Percentiles rank a stretch among this genome's conserved stretches.
phyloP scores from a whole-genome alignment of 37 sponge, comb jelly and placozoan species.

The Tethya wilhelma region DNA sequence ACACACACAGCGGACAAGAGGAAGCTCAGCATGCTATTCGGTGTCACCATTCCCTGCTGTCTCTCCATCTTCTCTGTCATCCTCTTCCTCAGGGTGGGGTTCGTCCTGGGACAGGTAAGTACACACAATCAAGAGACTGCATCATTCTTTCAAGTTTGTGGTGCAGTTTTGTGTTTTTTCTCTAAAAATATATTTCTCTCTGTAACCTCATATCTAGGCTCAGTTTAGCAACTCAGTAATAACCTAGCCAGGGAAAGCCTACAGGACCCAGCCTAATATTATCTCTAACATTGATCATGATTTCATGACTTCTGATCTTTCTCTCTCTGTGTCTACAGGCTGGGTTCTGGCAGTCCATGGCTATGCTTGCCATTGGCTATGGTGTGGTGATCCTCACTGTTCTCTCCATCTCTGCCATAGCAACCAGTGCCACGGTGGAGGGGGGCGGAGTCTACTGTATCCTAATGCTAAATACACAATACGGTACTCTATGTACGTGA shows the following conservation, averaged over 20 bases:
- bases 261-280: not conserved
- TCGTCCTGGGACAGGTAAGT: slow-evolving; percentile 92
- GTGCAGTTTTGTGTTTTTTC: not conserved
- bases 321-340: slow-evolving; percentile 55
- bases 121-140: not conserved
- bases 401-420: slow-evolving; percentile 96
- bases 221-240: not conserved
- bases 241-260: not conserved
- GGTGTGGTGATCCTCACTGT: slow-evolving; percentile 88
- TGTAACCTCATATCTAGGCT: no score
- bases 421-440: slow-evolving; percentile 95
- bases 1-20: slow-evolving; percentile 62
- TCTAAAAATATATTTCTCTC: no score
- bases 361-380: slow-evolving; percentile 88
- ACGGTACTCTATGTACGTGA: not conserved
- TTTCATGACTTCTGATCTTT: not conserved
- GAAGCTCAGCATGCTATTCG: slow-evolving; percentile 91
- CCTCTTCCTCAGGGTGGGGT: slow-evolving; percentile 95
- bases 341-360: slow-evolving; percentile 81
- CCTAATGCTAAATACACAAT: slow-evolving; percentile 22
- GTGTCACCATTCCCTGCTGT: slow-evolving; percentile 94
- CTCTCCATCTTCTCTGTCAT: slow-evolving; percentile 97
- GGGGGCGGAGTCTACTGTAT: slow-evolving; percentile 99
- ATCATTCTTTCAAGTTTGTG: no score
- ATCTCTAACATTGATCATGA: not conserved